Conservation (phyloP, 2,888 invertebrate genomes). For the Ectemnius continuus region DNA sequence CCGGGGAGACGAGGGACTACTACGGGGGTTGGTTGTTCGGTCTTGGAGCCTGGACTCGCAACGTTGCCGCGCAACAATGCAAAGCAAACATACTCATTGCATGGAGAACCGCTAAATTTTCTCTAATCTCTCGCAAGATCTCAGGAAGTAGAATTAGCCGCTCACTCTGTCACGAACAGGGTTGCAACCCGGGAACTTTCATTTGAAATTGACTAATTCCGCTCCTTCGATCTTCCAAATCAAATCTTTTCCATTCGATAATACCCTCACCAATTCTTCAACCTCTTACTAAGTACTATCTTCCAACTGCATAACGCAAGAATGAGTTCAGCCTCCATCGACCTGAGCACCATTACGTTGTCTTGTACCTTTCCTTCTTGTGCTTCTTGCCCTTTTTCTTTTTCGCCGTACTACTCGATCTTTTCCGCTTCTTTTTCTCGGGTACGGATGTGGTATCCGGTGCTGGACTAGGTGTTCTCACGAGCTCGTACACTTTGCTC, state of each 20-base stretch:
- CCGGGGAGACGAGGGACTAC: constrained; percentile 57
- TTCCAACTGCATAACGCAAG: neutral
- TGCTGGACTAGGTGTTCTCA: constrained; percentile 85
- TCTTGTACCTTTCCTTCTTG: constrained; percentile 82
- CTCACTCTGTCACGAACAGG: no score
- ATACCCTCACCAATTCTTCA: neutral
- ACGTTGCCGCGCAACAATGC: constrained; percentile 20
- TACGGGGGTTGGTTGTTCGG: constrained; percentile 62
- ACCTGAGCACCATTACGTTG: constrained; percentile 64
- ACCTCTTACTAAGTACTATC: no score
- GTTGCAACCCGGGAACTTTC: no score
- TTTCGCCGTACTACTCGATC: constrained; percentile 79
- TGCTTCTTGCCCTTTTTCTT: constrained; percentile 87
- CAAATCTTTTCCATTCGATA: constrained; percentile 8
- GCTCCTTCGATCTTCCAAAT: constrained; percentile 4
- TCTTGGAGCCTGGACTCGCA: constrained; percentile 69
- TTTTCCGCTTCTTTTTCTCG: constrained; percentile 76
- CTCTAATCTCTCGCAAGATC: no score
- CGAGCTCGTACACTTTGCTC: constrained; percentile 84
- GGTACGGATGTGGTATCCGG: constrained; percentile 78
- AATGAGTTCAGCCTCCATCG: constrained; percentile 70
- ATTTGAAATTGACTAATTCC: constrained; percentile 4
- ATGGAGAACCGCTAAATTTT: no score
- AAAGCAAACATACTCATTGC: neutral
- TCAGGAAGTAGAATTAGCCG: no score